phyloP scores from a whole-genome alignment of 2,888 invertebrate genomes.

The Spicauda simplicius region DNA sequence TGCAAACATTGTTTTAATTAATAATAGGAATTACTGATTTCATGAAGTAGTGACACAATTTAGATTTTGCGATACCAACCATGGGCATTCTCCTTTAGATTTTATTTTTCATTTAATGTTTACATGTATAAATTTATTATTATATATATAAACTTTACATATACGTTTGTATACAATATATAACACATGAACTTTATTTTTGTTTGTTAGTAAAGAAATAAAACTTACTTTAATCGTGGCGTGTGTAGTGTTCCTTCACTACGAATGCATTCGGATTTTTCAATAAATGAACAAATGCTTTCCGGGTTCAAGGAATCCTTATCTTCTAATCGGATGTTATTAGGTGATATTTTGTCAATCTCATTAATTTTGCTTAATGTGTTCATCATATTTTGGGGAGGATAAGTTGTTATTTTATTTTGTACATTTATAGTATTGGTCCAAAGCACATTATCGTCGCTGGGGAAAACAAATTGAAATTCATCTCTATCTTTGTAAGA shows the following conservation, averaged over 20 bases:
- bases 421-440: neutral
- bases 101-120: too few species aligned
- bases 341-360: conserved; percentile 37
- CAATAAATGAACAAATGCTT: conserved; percentile 64
- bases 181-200: neutral
- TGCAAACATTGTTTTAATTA: too few species aligned
- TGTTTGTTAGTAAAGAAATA: neutral
- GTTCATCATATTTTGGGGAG: conserved; percentile 32
- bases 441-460: conserved; percentile 2
- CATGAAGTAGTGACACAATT: too few species aligned
- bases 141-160: too few species aligned
- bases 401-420: neutral
- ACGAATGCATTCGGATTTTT: conserved; percentile 56
- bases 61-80: too few species aligned
- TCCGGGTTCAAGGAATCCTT: conserved; percentile 47
- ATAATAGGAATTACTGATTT: too few species aligned
- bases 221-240: conserved; percentile 46
- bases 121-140: too few species aligned
- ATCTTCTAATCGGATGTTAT: conserved; percentile 18
- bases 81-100: too few species aligned
- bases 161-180: too few species aligned
- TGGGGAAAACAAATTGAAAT: conserved; percentile 58
- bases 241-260: conserved; percentile 58
- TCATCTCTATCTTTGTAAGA: conserved; percentile 47
- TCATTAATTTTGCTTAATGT: conserved; percentile 24